Evolutionary conservation across 2,888 invertebrate species (phyloP).

Genomic region (Drosophila phalerata): DNA sequence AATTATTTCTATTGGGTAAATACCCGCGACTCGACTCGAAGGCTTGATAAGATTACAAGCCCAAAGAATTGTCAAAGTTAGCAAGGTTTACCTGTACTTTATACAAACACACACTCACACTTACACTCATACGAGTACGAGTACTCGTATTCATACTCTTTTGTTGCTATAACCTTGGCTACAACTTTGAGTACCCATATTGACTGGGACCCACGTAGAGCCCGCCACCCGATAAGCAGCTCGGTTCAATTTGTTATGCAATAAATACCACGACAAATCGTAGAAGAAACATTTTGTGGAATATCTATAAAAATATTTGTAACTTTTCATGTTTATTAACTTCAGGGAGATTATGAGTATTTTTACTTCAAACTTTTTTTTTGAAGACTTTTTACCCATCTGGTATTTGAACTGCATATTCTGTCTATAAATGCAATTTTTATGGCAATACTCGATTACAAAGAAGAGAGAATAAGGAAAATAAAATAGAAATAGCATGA

Average conservation of each 20-base stretch:
- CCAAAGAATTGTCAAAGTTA: slow-evolving; percentile 46
- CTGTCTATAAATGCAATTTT: slow-evolving; percentile 54
- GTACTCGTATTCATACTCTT: slow-evolving; percentile 6
- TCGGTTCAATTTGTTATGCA: slow-evolving; percentile 58
- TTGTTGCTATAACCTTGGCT: slow-evolving; percentile 43
- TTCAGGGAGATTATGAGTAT: slow-evolving; percentile 2
- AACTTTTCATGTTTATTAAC: slow-evolving; percentile 1
- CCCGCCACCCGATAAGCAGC: slow-evolving; percentile 54
- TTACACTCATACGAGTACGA: slow-evolving; percentile 7
- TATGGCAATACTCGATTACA: slow-evolving; percentile 52
- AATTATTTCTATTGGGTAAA: slow-evolving; percentile 27
- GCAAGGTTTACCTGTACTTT: slow-evolving; percentile 23
- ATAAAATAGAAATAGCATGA: slow-evolving; percentile 1
- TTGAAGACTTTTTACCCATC: slow-evolving; percentile 18
- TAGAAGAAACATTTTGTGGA: neutral
- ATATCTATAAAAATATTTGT: slow-evolving; percentile 16
- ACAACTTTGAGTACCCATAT: slow-evolving; percentile 27
- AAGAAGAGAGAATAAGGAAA: slow-evolving; percentile 30
- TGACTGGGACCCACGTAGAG: slow-evolving; percentile 34
- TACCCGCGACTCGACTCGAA: slow-evolving; percentile 20
- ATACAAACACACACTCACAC: slow-evolving; percentile 12
- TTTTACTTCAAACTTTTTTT: neutral
- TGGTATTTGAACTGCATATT: slow-evolving; percentile 13
- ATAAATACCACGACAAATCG: slow-evolving; percentile 26
- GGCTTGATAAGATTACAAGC: slow-evolving; percentile 66